Conservation (phyloP, 2,113 vertebrate genomes). For the Chroicocephalus ridibundus region DNA sequence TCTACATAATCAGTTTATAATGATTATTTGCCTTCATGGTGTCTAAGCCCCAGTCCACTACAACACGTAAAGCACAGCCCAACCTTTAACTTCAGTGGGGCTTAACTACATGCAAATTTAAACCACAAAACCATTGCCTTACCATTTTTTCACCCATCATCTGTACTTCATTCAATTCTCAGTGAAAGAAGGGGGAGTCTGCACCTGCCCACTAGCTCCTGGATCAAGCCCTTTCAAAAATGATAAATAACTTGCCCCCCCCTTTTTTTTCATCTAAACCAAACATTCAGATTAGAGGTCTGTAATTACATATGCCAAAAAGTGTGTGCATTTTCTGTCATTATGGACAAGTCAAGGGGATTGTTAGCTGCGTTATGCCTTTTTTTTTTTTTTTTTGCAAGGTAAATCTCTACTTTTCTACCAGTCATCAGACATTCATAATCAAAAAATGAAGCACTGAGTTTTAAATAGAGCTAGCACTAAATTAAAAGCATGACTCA, state of each 20-base stretch:
- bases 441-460: background rate
- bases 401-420: background rate
- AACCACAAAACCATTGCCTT: background rate
- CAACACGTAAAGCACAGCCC: background rate
- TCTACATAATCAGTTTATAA: background rate
- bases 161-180: background rate
- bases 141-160: fast-evolving
- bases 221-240: background rate
- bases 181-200: background rate
- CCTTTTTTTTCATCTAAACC: background rate
- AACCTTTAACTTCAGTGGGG: background rate
- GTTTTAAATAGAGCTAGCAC: background rate
- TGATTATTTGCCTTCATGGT: background rate
- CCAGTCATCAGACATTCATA: background rate
- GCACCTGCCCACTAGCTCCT: background rate
- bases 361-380: background rate
- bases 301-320: background rate
- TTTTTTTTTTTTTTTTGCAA: background rate
- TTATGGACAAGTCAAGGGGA: background rate
- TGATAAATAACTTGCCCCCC: background rate
- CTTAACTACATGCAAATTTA: background rate
- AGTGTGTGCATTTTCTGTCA: background rate
- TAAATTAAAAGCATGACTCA: background rate
- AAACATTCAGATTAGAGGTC: background rate
- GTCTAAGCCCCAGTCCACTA: background rate